These are phyloP conservation scores for Coelogynopora nodosa DNA, from an alignment of 2,888 invertebrate genomes.

Conservation along the genomic window DNA sequence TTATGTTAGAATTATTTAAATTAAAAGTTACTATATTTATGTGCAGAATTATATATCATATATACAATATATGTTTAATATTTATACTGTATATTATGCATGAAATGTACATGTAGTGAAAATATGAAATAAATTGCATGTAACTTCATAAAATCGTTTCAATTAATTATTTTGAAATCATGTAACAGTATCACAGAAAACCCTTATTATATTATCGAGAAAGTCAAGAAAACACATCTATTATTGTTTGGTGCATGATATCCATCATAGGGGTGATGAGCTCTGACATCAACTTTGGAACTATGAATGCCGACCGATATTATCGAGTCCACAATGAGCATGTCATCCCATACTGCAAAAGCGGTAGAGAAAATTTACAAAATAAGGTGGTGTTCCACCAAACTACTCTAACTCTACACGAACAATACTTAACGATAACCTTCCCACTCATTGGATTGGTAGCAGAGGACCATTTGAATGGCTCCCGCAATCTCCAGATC, in stretches of 20 bases:
- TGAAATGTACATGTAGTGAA: no score
- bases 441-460: slow-evolving; percentile 1
- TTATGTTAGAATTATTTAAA: no score
- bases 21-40: no score
- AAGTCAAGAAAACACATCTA: no score
- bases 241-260: background rate
- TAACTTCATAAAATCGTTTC: no score
- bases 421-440: background rate
- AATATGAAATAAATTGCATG: no score
- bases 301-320: background rate
- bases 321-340: background rate
- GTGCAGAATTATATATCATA: no score
- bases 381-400: background rate
- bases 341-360: background rate
- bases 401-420: background rate
- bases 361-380: background rate
- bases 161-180: no score
- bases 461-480: background rate
- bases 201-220: no score
- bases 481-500: background rate
- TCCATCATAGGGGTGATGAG: background rate
- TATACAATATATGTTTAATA: no score
- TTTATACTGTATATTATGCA: no score
- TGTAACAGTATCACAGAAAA: no score
- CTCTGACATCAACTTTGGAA: slow-evolving; percentile 8